Conservation (phyloP, 2,797 vertebrate genomes). For the Gymnothorax javanicus region DNA sequence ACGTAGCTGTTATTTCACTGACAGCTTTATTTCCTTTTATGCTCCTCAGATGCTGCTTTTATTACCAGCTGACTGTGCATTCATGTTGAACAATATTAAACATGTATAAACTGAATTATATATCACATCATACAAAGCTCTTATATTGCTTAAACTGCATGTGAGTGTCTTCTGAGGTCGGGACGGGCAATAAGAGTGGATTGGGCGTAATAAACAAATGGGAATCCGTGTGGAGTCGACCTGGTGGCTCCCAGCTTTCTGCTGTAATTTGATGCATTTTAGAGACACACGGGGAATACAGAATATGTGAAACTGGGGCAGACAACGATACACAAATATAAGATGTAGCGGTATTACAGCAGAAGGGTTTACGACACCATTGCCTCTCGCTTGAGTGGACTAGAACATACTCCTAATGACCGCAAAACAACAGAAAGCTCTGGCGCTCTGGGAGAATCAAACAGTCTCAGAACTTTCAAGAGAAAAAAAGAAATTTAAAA, state of each 20-base stretch:
- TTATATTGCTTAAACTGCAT: constrained; percentile 28
- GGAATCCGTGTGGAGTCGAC: not conserved
- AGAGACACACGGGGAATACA: constrained; percentile 7
- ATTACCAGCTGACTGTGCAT: constrained; percentile 71
- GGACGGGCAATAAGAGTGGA: not conserved
- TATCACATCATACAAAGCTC: constrained; percentile 30
- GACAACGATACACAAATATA: not conserved
- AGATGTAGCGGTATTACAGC: not conserved
- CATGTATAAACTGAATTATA: constrained; percentile 68
- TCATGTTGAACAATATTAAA: constrained; percentile 79
- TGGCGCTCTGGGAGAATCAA: not conserved
- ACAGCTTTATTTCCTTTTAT: constrained; percentile 75
- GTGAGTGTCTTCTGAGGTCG: constrained; percentile 8
- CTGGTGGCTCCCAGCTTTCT: not conserved
- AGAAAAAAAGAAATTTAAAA: not conserved
- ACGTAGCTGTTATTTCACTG: constrained; percentile 72
- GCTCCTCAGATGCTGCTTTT: constrained; percentile 72
- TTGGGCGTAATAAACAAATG: constrained; percentile 1
- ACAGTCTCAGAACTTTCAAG: not conserved
- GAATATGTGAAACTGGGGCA: not conserved
- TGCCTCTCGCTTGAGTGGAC: too few species aligned
- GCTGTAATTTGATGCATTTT: not conserved
- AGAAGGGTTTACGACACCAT: not conserved
- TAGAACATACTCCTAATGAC: not conserved
- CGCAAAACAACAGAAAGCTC: constrained; percentile 9